phyloP scores from a whole-genome alignment of 92 coral and sea anemone species.

The Parazoanthus swiftii region DNA sequence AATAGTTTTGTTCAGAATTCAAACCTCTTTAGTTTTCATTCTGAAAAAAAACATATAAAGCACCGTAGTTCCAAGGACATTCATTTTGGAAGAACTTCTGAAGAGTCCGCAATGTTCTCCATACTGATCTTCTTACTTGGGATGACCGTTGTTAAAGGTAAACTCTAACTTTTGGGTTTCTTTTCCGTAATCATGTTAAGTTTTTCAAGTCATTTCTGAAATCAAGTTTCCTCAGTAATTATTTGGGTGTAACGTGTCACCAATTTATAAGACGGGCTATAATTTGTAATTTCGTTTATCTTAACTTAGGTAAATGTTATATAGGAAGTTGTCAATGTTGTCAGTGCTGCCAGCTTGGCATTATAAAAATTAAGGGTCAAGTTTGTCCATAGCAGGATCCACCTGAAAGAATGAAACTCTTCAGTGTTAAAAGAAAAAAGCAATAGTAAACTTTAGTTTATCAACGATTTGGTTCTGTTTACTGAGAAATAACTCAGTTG shows the following conservation, averaged over 20 bases:
- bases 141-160: slow-evolving; percentile 5
- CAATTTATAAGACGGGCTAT: too few species aligned
- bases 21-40: background rate
- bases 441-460: too few species aligned
- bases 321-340: background rate
- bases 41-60: slow-evolving; percentile 23
- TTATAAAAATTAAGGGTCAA: background rate
- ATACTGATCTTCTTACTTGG: background rate
- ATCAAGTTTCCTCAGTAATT: background rate
- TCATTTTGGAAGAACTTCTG: background rate
- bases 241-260: background rate
- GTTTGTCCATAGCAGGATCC: background rate
- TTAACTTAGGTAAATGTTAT: background rate
- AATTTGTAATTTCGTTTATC: background rate
- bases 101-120: background rate
- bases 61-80: background rate
- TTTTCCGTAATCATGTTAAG: background rate
- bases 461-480: background rate
- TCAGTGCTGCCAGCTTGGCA: background rate
- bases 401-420: background rate
- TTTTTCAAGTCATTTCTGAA: background rate
- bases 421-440: background rate
- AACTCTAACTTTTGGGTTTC: background rate
- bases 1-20: background rate
- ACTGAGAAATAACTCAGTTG: background rate